Conservation (phyloP, 35 echinoderm and acorn worm genomes). For the Patiria miniata region DNA sequence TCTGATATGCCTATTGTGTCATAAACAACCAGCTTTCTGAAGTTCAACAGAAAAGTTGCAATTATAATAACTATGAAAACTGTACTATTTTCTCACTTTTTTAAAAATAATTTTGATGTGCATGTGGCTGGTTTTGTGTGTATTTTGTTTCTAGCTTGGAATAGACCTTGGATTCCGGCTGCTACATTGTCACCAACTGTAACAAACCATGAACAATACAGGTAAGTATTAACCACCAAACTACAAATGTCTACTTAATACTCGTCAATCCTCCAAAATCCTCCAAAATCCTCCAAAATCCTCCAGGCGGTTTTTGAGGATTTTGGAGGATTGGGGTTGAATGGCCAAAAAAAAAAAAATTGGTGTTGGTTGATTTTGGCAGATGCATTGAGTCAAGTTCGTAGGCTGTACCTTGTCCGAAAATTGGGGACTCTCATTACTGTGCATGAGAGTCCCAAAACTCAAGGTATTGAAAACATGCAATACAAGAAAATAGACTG, state of each 20-base stretch:
- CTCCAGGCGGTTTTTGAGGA: neutral
- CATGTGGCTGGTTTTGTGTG: too few relatives aligned
- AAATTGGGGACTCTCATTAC: neutral
- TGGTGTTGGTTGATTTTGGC: neutral
- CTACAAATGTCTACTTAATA: neutral
- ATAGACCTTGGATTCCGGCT: neutral
- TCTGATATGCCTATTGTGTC: too few relatives aligned
- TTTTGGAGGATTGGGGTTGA: neutral
- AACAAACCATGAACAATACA: conserved; percentile 13
- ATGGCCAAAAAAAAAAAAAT: neutral
- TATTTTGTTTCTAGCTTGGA: neutral
- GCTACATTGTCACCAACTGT: neutral
- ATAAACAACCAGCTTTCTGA: too few relatives aligned
- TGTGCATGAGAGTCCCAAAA: too few relatives aligned
- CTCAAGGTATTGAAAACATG: too few relatives aligned
- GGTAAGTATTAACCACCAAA: neutral
- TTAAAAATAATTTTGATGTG: neutral
- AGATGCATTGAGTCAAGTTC: neutral
- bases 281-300: neutral
- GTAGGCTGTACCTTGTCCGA: neutral
- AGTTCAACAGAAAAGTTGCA: too few relatives aligned
- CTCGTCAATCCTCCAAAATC: neutral
- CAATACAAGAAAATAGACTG: too few relatives aligned
- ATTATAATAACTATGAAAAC: too few relatives aligned
- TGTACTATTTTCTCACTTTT: too few relatives aligned